Evolutionary conservation across 2,113 vertebrate species (phyloP), one percentile per base, ranked within the genome.

Genomic region (Semicossyphus pulcher): DNA sequence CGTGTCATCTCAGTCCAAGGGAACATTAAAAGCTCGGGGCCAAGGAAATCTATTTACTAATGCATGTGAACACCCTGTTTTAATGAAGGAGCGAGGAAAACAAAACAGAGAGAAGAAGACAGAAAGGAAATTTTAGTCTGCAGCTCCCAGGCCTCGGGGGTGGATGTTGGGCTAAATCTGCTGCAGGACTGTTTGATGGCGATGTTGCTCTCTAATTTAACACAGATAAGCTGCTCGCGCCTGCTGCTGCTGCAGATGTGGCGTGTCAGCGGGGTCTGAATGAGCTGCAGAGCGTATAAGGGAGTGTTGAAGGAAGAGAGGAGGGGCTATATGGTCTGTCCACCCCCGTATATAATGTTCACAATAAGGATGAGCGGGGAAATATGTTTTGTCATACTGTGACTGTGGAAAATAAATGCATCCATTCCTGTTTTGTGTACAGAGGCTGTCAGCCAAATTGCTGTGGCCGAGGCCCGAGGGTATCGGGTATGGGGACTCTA

Each of bases 31-130:
- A 80, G 81, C 85, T 91, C 36, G 31, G 1, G 76, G 86, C 64
- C n/a, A 63, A 71, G 72, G 73, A 66, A 76, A 85, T 84, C 37
- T 81, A 80, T 85, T 88, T 87, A 81, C 79, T 84, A 83, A 89
- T 89, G 88, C 86, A 86, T 85, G 83, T 61, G 65, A 84, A 74
- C 73, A 68, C 81, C 54, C 59, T 42, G 72, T 74, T 83, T 76
- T 89, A 88, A 90, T 85, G 80, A 89, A 76, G 76, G 45, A 53
- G 62, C 29, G 39, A 25, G 58, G 71, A 59, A 81, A 83, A 75
- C 54, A 86, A 63, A 75, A 78, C 51, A 66, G 75, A 80, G 36
- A 81, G 57, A 53, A 36, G 70, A 69, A 57, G 37, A 65, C 10
- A 72, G 15, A 62, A 32, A 63, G 65, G 63, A 72, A 61, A n/a